Evolutionary conservation across 1,140 invertebrate species (phyloP), one percentile per base, ranked within the genome.

Genomic region (Thaumetopoea pityocampa): DNA sequence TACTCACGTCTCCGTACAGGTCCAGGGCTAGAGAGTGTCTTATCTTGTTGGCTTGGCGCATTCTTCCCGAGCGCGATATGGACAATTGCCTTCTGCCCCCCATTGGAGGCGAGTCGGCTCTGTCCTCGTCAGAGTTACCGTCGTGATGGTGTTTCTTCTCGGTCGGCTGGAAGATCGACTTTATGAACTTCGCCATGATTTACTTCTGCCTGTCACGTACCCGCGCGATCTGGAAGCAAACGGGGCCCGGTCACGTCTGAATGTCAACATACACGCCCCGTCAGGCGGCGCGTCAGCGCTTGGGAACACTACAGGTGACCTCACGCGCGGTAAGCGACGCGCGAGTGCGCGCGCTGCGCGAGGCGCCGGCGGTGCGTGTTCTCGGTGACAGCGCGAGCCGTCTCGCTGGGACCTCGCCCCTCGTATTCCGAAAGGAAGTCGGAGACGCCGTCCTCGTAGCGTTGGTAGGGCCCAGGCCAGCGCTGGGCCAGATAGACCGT

Each of bases 171-270:
- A 84, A 85, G 15, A 84, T 56, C 0, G 77, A 79, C 27, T 85
- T 85, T n/a, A 86, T 53, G 36, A 85, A 85, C 50, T 85, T 86
- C 2, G 74, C 79, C 83, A 85, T 85, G 28, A 34, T 28, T 22
- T 8, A 11, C 3, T 15, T 8, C 2, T 4, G 4, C 9, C 1
- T 15, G n/a, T 44, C 10, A 11, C 14, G 2, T 27, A 11, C 2
- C 3, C 8, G 22, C 22, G 8, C 8, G 8, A 24, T 2, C 4
- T 24, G 11, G 23, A 8, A 8, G 11, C 23, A 9, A 4, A 9
- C 17, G 3, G 17, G 3, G 3, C 6, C 6, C 17, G 6, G 6
- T 4, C 6, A 3, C 3, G 3, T 18, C 3, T 18, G 3, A 18
- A 4, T 6, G 3, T 24, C 23, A 24, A 9, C 23, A n/a, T 6